A percentile compares a stretch with the other conserved stretches of the same genome.
Evolutionary conservation across 2,113 vertebrate species (phyloP).

Genomic region (Phoenicopterus ruber): DNA sequence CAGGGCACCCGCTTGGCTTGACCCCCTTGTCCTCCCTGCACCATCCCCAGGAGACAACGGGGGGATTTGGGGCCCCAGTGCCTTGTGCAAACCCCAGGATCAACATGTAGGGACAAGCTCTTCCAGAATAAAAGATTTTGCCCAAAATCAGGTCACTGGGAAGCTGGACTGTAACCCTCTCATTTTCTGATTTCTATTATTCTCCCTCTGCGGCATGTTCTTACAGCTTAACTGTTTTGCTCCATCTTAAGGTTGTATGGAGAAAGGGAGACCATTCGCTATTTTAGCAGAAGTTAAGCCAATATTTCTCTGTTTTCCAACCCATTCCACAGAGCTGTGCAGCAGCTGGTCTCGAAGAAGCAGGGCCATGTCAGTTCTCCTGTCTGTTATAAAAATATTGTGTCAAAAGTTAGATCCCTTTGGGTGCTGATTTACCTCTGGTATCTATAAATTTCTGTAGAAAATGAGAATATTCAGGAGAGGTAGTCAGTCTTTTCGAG

Average conservation of each 20-base stretch:
- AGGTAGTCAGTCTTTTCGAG: background rate
- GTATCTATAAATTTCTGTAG: background rate
- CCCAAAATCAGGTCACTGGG: background rate
- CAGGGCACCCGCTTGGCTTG: background rate
- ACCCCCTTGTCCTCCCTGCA: background rate
- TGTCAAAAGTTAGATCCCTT: background rate
- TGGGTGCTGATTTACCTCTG: background rate
- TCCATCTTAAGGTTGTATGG: background rate
- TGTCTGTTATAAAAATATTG: background rate
- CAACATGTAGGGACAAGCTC: accelerated
- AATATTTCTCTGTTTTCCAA: background rate
- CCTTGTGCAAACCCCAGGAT: background rate
- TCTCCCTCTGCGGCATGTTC: background rate
- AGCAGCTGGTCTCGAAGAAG: background rate
- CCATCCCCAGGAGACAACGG: background rate
- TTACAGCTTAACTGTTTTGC: background rate
- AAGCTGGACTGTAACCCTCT: background rate
- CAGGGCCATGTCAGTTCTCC: background rate
- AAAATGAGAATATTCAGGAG: background rate
- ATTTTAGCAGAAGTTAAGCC: background rate
- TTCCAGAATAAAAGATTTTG: background rate
- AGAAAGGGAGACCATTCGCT: background rate
- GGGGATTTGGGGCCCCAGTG: background rate
- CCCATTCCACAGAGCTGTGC: background rate
- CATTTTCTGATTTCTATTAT: background rate